Evolutionary conservation across 92 coral and sea anemone genomes (phyloP).

Genomic region (Phenganax marumi): DNA sequence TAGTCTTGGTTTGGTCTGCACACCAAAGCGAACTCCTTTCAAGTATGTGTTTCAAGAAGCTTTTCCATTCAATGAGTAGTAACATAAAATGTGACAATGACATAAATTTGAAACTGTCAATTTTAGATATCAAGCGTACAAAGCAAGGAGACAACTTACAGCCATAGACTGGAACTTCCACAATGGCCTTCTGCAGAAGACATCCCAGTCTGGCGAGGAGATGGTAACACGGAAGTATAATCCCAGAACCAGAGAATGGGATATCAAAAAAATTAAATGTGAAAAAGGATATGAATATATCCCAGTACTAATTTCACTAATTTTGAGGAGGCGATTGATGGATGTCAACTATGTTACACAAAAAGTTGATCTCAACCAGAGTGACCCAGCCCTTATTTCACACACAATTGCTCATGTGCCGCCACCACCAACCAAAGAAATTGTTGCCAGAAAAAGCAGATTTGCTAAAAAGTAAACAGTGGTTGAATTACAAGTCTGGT

Average conservation of each 20-base stretch:
- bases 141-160: slow-evolving; percentile 29
- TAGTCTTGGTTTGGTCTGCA: slow-evolving; percentile 10
- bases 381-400: slow-evolving; percentile 34
- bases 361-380: slow-evolving; percentile 25
- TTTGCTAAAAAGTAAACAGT: slow-evolving; percentile 8
- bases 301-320: slow-evolving; percentile 30
- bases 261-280: slow-evolving; percentile 40
- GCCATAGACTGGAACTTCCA: slow-evolving; percentile 34
- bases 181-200: slow-evolving; percentile 21
- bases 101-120: slow-evolving; percentile 9
- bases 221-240: slow-evolving; percentile 27
- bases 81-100: neutral
- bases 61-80: too few relatives aligned
- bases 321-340: neutral
- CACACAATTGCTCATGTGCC: slow-evolving; percentile 45
- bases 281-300: slow-evolving; percentile 37
- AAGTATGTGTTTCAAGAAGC: slow-evolving; percentile 5
- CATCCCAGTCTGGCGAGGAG: slow-evolving; percentile 35
- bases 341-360: slow-evolving; percentile 15
- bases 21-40: slow-evolving; percentile 9
- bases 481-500: too few relatives aligned
- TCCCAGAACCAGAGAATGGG: slow-evolving; percentile 39
- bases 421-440: slow-evolving; percentile 39
- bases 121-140: slow-evolving; percentile 38
- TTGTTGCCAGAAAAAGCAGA: slow-evolving; percentile 35